Conservation (phyloP, 2,113 vertebrate genomes). For the Heptranchias perlo region DNA sequence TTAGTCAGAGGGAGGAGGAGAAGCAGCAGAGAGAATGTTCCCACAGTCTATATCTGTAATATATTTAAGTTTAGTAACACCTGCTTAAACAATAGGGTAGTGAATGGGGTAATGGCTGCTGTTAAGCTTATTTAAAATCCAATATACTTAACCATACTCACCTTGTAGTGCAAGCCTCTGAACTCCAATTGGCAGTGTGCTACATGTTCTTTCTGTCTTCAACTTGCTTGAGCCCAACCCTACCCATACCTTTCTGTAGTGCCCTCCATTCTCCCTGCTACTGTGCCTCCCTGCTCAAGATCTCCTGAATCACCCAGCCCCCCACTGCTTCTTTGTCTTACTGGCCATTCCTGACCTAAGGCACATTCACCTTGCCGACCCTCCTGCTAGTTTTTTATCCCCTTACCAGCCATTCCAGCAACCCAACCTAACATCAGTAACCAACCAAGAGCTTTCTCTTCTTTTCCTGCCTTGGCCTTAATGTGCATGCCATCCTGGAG, state of each 20-base stretch:
- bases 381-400: background rate
- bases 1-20: background rate
- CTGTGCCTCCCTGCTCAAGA: background rate
- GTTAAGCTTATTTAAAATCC: background rate
- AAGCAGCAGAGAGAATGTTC: background rate
- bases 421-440: background rate
- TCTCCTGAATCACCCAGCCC: background rate
- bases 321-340: background rate
- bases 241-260: background rate
- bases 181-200: background rate
- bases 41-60: background rate
- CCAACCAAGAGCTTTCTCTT: background rate
- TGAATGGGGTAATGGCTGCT: background rate
- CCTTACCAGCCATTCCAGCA: background rate
- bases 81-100: background rate
- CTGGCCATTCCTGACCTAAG: background rate
- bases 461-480: background rate
- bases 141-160: background rate
- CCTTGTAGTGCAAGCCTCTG: background rate
- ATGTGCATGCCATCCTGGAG: background rate
- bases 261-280: background rate
- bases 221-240: background rate
- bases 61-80: background rate
- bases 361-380: no score
- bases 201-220: background rate